Conservation (phyloP, 2,797 vertebrate genomes). For the Cyprinella venusta region DNA sequence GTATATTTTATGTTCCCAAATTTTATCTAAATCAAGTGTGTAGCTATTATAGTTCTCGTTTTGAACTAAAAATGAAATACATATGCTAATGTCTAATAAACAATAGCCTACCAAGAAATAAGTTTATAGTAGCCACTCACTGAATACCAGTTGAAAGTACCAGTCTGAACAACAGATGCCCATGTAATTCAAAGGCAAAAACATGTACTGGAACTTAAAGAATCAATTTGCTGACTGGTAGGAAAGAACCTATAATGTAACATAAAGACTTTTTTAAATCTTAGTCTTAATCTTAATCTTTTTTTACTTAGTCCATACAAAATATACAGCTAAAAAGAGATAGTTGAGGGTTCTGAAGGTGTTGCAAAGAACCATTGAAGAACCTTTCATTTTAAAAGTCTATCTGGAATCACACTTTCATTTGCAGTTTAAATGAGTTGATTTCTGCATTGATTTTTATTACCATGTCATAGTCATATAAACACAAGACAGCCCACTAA, state of each 20-base stretch:
- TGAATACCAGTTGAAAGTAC: not conserved
- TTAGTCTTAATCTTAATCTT: not conserved
- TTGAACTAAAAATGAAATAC: not conserved
- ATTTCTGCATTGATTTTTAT: not conserved
- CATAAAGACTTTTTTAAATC: not conserved
- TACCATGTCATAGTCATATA: conserved; percentile 12
- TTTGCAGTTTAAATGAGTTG: not conserved
- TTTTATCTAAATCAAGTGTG: too few species aligned
- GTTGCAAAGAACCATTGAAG: not conserved
- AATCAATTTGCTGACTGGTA: not conserved
- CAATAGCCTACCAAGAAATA: not conserved
- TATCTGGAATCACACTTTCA: not conserved
- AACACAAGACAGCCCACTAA: conserved; percentile 12
- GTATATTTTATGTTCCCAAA: too few species aligned
- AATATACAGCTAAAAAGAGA: not conserved
- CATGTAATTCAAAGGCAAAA: not conserved
- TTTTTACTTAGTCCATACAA: not conserved
- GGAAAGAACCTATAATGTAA: not conserved
- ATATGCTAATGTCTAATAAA: not conserved
- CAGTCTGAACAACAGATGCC: not conserved
- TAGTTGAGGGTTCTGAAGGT: not conserved
- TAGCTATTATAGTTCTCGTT: too few species aligned
- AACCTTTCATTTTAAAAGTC: not conserved
- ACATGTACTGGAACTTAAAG: not conserved
- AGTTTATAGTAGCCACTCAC: not conserved